Base-by-base conservation (phyloP, 2,113 vertebrate species). In the Onychorhynchus coronatus region DNA sequence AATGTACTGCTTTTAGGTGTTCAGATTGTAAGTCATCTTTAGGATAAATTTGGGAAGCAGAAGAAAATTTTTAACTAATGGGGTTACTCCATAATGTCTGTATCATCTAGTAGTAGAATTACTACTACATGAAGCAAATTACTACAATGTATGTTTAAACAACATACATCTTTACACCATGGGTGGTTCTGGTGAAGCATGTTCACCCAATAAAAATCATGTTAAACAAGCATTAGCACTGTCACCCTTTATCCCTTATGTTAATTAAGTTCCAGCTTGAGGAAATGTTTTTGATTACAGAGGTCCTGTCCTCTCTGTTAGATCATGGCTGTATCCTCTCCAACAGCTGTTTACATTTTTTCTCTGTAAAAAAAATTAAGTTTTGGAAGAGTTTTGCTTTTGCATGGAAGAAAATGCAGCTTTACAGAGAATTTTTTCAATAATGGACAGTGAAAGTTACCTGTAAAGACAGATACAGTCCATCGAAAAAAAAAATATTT, bases 201-300 rank as follows among this genome's bases (percentile, higher is more conserved):
- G 91, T 72, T 85, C 95, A 85, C 83, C 52, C 92, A 94, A 92
- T 95, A 93, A 96, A 96, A 96, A 72, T 59, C 70, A 96, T 21
- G 83, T 94, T 94, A 87, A 78, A 89, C 28, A 4, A 91, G 49
- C 61, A 96, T 96, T 93, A 94, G 73, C 66, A 27, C 65, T 91
- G 92, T 87, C 96, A 89, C 80, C 70, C 83, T 92, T 96, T 93
- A 96, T 94, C 85, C 93, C 19, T 67, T 78, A 81, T 81, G 73
- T 92, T 96, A 96, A 94, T 92, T 92, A 86, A 2, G 3, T 82
- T 95, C 91, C 96, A 96, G 95, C 91, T 93, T 96, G 95, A 91
- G 91, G 95, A 94, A 93, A 94, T 91, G 95, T 65, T 96, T 96
- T 85, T 88, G 76, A 93, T 95, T 97, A 93, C 88, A 92, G 66